Conservation (phyloP, 2,888 invertebrate genomes). For the Beris morrisii region DNA sequence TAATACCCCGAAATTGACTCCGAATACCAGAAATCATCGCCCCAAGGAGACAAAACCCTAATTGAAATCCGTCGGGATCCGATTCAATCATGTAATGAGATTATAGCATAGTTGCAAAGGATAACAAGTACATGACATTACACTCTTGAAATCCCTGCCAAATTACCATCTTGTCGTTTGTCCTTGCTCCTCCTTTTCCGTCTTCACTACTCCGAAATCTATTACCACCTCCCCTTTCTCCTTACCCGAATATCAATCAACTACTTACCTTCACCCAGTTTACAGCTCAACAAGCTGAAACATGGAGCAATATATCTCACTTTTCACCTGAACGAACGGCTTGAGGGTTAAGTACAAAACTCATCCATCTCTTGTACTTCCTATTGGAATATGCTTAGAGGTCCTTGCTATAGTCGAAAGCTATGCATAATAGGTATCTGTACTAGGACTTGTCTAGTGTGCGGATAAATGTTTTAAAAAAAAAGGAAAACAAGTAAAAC, state of each 20-base stretch:
- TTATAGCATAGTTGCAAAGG: slow-evolving; percentile 7
- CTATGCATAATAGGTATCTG: no score
- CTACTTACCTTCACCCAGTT: slow-evolving; percentile 28
- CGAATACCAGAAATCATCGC: slow-evolving; percentile 2
- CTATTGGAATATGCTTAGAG: slow-evolving; percentile 4
- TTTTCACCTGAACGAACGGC: slow-evolving; percentile 28
- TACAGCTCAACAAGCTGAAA: slow-evolving; percentile 29
- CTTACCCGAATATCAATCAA: slow-evolving; percentile 25
- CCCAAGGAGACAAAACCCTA: slow-evolving; percentile 3
- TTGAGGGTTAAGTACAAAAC: slow-evolving; percentile 20
- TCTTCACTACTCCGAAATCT: background rate
- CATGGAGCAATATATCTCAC: slow-evolving; percentile 25
- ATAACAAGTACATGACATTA: slow-evolving; percentile 19
- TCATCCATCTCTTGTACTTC: slow-evolving; percentile 13
- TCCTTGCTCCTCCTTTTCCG: background rate
- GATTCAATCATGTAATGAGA: slow-evolving; percentile 12
- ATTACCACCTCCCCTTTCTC: background rate
- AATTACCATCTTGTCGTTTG: slow-evolving; percentile 22
- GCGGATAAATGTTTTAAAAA: no score
- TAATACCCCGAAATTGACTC: background rate
- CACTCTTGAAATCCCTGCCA: slow-evolving; percentile 19
- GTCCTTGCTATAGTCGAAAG: background rate
- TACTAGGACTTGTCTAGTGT: no score
- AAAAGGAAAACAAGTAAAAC: no score
- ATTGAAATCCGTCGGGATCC: slow-evolving; percentile 15